Base-by-base conservation (phyloP, 2,113 vertebrate species). In the Recurvirostra avosetta region DNA sequence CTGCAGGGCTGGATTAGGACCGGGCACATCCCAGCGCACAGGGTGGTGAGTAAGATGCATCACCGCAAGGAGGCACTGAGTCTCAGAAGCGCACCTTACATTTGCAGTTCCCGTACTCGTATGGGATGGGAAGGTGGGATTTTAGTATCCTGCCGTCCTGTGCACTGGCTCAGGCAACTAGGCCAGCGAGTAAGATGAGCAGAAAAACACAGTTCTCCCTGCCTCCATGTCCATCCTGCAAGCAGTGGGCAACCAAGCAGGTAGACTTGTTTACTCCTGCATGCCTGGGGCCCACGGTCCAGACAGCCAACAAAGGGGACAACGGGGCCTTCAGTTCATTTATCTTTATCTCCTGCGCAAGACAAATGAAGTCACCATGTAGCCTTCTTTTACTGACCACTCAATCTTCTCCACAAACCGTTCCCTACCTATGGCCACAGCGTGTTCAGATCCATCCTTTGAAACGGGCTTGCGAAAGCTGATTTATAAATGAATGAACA, bases 1-100 rank as follows among this genome's bases (percentile, higher is more conserved):
- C 94, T 86, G 70, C 74, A 27, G 70, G 91, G 88, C 88, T 88
- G 83, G 94, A 94, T 95, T 95, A 95, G 81, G 88, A 81, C 59
- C 10, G 56, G 70, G 90, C 92, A 97, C 63, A 96, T 92, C 73
- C 68, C 74, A 55, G 67, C 68, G 87, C 76, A 91, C 0, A 26
- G 32, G 18, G 36, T 18, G 50, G 34, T 94, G 90, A 96, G 70
- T 76, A 93, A 96, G 47, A 80, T 13, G 16, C 58, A 88, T 32
- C 90, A 73, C 29, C 62, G 84, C 78, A 29, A 38, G 95, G 72
- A 94, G 23, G 29, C 59, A 77, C 4, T 22, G 52, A 86, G 23
- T 16, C 71, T 86, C 75, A 81, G n/a, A 62, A 88, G 75, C 5
- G 2, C 59, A 71, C 53, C 50, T 92, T 67, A 23, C 21, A 14